Base-by-base conservation (phyloP, 2,113 vertebrate species). In the Caloenas nicobarica region DNA sequence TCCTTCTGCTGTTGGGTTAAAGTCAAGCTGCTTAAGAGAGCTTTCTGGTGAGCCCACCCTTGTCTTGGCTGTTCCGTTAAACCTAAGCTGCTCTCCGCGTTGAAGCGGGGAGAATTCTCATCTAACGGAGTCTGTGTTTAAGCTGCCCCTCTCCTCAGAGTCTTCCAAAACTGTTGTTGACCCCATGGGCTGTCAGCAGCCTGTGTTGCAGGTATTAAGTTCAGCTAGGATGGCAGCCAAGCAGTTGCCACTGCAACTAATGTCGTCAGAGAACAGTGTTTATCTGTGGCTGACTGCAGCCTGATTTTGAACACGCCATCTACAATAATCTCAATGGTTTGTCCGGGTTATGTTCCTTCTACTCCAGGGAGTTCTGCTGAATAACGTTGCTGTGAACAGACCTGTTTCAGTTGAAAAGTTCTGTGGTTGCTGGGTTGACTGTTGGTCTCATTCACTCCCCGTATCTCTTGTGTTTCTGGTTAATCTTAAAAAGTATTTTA, bases 211-310 rank as follows among this genome's bases (percentile, higher is more conserved):
- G 96, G 92, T 95, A 94, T 96, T 96, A 95, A 93, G 86, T 96
- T 96, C 91, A 89, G 57, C 88, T 90, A 95, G 92, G 95, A 96
- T 82, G 77, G 93, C 87, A 94, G 96, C 95, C 94, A 95, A 93
- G 89, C 88, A 93, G 78, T 83, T 95, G 88, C 84, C 73, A 74
- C 88, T 93, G 88, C 88, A 71, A 66, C 95, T 84, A 57, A 82
- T 93, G 90, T 86, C 87, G 70, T 97, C 95, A 91, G 87, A 95
- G 88, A 60, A 29, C 66, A 34, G 91, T 91, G 94, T 90, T 93
- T 92, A 95, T 95, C 89, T 88, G 91, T n/a, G 81, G 3, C 87
- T 42, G 89, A 28, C 85, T 66, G 76, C n/a, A 73, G 71, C 66
- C 89, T 71, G 81, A 34, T 79, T 95, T 86, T 73, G 80, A 93